phyloP scores from a whole-genome alignment of 2,888 invertebrate species.

The Pandemis corylana region DNA sequence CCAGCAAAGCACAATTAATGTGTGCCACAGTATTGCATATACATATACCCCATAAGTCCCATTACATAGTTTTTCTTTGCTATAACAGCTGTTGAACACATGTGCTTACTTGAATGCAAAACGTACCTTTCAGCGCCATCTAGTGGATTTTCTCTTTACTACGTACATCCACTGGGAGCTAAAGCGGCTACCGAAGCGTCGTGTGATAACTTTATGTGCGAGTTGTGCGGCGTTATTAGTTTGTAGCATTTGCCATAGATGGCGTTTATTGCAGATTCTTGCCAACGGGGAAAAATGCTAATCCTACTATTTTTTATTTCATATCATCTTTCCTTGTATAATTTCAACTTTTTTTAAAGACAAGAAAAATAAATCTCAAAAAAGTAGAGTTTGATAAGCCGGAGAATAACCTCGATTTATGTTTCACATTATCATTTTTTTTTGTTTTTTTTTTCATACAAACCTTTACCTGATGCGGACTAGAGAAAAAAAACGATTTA shows the following conservation, averaged over 20 bases:
- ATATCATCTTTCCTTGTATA: too few relatives aligned
- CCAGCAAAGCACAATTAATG: neutral
- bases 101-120: neutral
- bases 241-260: neutral
- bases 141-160: neutral
- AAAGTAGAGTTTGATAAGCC: too few relatives aligned
- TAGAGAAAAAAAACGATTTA: too few relatives aligned
- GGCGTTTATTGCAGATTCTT: neutral
- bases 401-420: too few relatives aligned
- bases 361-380: too few relatives aligned
- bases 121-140: neutral
- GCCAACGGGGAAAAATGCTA: too few relatives aligned
- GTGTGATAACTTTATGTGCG: neutral
- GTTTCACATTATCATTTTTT: too few relatives aligned
- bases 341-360: too few relatives aligned
- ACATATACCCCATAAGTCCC: neutral
- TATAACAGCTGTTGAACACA: neutral
- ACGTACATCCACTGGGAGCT: neutral
- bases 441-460: too few relatives aligned
- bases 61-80: neutral
- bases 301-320: too few relatives aligned
- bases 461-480: too few relatives aligned
- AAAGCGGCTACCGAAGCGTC: neutral
- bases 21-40: neutral
- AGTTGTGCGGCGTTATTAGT: neutral